Base-by-base conservation (phyloP, 2,888 invertebrate species). In the Euproctis similis region DNA sequence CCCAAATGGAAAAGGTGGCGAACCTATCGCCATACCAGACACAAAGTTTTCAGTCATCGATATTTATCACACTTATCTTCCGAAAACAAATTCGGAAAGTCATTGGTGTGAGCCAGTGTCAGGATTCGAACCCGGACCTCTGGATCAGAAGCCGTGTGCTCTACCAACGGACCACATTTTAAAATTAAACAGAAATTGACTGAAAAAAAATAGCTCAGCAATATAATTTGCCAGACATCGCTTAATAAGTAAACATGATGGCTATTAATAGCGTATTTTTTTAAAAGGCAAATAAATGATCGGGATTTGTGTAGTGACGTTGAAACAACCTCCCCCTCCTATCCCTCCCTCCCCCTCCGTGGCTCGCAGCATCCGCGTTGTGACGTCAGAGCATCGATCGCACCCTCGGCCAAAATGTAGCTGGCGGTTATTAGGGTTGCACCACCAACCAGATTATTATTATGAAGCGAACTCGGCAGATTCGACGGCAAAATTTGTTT, bases 381-480 rank as follows among this genome's bases (percentile, higher is more conserved):
- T 80, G 80, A 81, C 81, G 81, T 81, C 78, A 81, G 40, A 56
- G 58, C 60, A 80, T 81, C 81, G 82, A 82, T 81, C 81, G 70
- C 35, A 26, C 37, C 44, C 54, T 58, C 58, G 53, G 55, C 58
- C 59, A 51, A 63, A 70, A 60, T 53, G 55, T n/a, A n/a, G n/a
- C n/a, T n/a, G 58, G 59, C 59, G 55, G 56, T 51, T 54, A 55
- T 59, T 57, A 56, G 56, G 51, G 57, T 51, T 62, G 60, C 39
- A 42, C 21, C 41, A 40, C 36, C 39, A 36, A n/a, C n/a, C n/a
- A n/a, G n/a, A n/a, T n/a, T 25, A 39, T 36, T 48, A 32, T 39
- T 39, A 42, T 39, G 33, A 31, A 17, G 31, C 26, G 39, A 39
- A 47, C 42, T 40, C 30, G 34, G 31, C 36, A 42, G 45, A 53